Base-by-base conservation (phyloP, 1,140 invertebrate species). In the Druon quercuslanigerum region DNA sequence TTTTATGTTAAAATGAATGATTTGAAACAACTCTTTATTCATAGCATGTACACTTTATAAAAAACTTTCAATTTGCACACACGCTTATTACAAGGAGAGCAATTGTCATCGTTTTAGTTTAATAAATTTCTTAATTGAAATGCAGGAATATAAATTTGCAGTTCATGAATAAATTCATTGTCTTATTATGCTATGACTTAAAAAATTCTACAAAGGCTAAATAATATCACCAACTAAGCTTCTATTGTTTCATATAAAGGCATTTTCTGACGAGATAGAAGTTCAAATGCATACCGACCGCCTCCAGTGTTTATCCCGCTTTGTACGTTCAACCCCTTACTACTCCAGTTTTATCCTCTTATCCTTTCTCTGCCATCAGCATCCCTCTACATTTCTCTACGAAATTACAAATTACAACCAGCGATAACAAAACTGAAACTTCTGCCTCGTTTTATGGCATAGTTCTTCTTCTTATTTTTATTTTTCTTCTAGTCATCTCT, bases 211-310 rank as follows among this genome's bases (percentile, higher is more conserved):
- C 14, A 6, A 66, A 66, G 33, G 60, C 33, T 40, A 40, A 66
- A 66, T 66, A 66, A 66, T 46, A 33, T 66, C 60, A 16, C 60
- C 60, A n/a, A 66, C 60, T 33, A 46, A 66, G 40, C 60, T 33
- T 33, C 60, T 66, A 66, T 66, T 66, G 25, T 66, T 66, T 40
- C 33, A 66, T 33, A 66, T n/a, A 40, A 66, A 66, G 33, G 60
- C 7, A 66, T 40, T 66, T 66, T 66, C 60, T 14, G 60, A 66
- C 60, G 25, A 14, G 60, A 66, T 66, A 66, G 33, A 66, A 66
- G 60, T 66, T 66, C 25, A 66, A 66, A 40, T 46, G 60, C 25
- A 40, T 66, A 40, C 60, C 60, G 46, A 66, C 60, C 14, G 25
- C 25, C n/a, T 46, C 33, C 33, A 46, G 25, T 66, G 60, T 66